Evolutionary conservation across 2,113 vertebrate species (phyloP).

Genomic region (Ondatra zibethicus): DNA sequence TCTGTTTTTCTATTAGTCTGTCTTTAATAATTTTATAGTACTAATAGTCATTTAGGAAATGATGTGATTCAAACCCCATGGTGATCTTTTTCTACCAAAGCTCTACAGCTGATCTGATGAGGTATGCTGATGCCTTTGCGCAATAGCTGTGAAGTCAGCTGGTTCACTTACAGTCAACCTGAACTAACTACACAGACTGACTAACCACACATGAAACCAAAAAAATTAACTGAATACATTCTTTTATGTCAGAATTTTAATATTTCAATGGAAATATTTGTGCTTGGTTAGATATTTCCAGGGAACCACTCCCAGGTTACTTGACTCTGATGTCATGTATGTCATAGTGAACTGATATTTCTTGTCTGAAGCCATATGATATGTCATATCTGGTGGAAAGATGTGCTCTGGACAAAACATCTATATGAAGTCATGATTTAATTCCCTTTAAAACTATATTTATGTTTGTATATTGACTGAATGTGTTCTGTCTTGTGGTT

Average conservation of each 20-base stretch:
- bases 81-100: slow-evolving; percentile 8
- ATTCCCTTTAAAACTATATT: background rate
- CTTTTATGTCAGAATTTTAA: background rate
- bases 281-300: background rate
- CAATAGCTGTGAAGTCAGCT: background rate
- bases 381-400: background rate
- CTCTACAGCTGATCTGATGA: slow-evolving; percentile 25
- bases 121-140: background rate
- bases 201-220: background rate
- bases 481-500: background rate
- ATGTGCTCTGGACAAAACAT: background rate
- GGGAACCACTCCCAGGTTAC: background rate
- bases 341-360: background rate
- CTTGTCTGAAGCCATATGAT: background rate
- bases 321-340: background rate
- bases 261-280: background rate
- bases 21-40: slow-evolving; percentile 61
- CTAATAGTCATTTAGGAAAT: slow-evolving; percentile 65
- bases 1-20: slow-evolving; percentile 51
- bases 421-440: background rate
- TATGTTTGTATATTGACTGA: background rate
- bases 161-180: slow-evolving; percentile 12
- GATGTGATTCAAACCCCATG: slow-evolving; percentile 58
- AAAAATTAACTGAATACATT: background rate
- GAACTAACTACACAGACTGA: slow-evolving; percentile 17